Conservation (phyloP, 2,888 invertebrate genomes). For the Drosophila monieri region DNA sequence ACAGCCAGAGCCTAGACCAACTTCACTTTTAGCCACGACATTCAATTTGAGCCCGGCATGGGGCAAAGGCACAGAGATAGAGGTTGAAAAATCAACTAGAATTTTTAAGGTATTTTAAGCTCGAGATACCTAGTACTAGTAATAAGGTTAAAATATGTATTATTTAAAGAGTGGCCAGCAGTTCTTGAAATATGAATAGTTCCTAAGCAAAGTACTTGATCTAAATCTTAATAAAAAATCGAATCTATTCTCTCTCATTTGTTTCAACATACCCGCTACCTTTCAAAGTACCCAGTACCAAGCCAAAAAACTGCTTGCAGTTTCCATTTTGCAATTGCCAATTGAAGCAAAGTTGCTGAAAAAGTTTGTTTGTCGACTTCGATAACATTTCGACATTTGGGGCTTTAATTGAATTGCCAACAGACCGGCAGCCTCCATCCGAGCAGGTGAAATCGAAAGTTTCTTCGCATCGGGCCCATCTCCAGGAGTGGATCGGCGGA, state of each 20-base stretch:
- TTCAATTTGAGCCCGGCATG: slow-evolving; percentile 69
- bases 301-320: slow-evolving; percentile 31
- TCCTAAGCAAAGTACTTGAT: no score
- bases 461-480: slow-evolving; percentile 14
- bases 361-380: slow-evolving; percentile 44
- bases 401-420: slow-evolving; percentile 67
- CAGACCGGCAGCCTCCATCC: slow-evolving; percentile 5
- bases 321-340: slow-evolving; percentile 55
- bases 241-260: neutral
- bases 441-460: slow-evolving; percentile 43
- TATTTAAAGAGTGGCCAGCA: neutral
- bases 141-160: neutral
- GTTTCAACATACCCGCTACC: slow-evolving; percentile 8
- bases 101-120: neutral
- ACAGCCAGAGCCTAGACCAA: slow-evolving; percentile 40
- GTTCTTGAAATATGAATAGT: neutral
- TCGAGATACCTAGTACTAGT: neutral
- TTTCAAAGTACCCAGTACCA: neutral
- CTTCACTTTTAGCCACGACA: slow-evolving; percentile 71
- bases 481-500: slow-evolving; percentile 11
- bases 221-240: no score
- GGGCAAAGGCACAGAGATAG: slow-evolving; percentile 39
- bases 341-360: slow-evolving; percentile 46
- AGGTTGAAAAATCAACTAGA: slow-evolving; percentile 18
- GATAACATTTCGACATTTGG: slow-evolving; percentile 67